Conservation (phyloP, 2,113 vertebrate genomes). For the Microtus ochrogaster region DNA sequence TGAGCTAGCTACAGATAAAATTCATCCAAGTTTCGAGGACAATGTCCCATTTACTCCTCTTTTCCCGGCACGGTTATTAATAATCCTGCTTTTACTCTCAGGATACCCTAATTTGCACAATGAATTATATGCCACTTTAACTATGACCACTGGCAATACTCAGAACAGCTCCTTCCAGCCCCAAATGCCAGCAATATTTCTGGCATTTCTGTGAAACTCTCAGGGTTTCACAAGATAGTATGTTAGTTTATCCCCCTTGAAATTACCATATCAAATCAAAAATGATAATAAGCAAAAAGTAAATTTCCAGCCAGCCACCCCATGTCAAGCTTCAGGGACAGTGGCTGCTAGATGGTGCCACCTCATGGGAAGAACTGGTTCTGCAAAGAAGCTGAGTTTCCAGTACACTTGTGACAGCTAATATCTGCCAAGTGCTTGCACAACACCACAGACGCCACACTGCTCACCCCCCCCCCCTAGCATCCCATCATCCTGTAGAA, state of each 20-base stretch:
- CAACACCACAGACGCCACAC: neutral
- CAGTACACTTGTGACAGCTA: neutral
- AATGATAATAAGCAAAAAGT: slow-evolving; percentile 64
- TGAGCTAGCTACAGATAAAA: neutral
- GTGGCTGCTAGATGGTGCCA: slow-evolving; percentile 60
- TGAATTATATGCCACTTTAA: slow-evolving; percentile 38
- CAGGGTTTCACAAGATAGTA: slow-evolving; percentile 23
- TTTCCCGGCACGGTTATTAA: slow-evolving; percentile 11
- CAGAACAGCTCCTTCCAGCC: slow-evolving; percentile 32
- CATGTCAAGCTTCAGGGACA: neutral
- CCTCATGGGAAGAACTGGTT: slow-evolving; percentile 56
- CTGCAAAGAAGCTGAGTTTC: neutral
- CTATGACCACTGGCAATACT: slow-evolving; percentile 37
- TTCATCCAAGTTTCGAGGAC: neutral
- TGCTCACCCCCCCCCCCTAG: neutral
- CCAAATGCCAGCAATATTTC: neutral
- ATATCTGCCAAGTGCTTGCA: neutral
- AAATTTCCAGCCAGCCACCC: slow-evolving; percentile 42
- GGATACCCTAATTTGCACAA: slow-evolving; percentile 18
- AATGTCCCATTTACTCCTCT: neutral
- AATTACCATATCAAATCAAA: slow-evolving; percentile 74
- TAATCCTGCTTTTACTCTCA: neutral
- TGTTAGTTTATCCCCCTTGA: slow-evolving; percentile 69
- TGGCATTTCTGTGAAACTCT: slow-evolving; percentile 48
- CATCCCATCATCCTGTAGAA: neutral